Evolutionary conservation across 2,888 invertebrate genomes (phyloP), one percentile per base, ranked within the genome.

Genomic region (Xestoiulus laeticollis): DNA sequence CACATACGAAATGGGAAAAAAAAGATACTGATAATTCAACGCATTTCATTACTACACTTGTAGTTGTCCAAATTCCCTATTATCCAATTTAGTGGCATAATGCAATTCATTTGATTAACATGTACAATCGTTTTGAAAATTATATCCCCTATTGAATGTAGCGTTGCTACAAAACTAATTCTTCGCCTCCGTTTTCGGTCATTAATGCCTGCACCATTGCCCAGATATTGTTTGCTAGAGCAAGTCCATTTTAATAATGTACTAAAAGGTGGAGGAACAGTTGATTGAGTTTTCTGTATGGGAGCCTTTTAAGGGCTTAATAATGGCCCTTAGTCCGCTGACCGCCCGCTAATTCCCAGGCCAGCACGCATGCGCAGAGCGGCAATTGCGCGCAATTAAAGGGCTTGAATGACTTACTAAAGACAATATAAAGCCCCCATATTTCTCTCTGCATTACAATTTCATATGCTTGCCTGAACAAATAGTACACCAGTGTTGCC

Each of bases 261-360:
- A 68, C 26, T 68, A 68, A 68, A 68, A 68, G 68, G 68, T 68
- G 68, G 68, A 68, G 68, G 26, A 26, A 68, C 68, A 68, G 68
- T 68, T 68, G 68, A 68, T 68, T 68, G 68, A 68, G 68, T 68
- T 68, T 68, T 68, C 68, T 68, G 68, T 68, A 68, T 68, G 68
- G 68, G 68, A 68, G 68, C 68, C 22, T 68, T 68, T 68, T 68
- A 68, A 68, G 68, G 22, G 68, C 68, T 68, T 68, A 68, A 68
- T 68, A 68, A 68, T 68, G 68, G 68, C 68, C 68, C 68, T 68
- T 68, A 68, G 68, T 68, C 68, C 68, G 68, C 68, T 68, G 68
- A 68, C 68, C 68, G 68, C 68, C 68, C 68, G 68, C 68, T 68
- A 68, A 68, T 68, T 68, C 68, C 68, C 68, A 68, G 68, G 68